phyloP scores from a whole-genome alignment of 2,797 vertebrate species.

The Cuculus canorus region DNA sequence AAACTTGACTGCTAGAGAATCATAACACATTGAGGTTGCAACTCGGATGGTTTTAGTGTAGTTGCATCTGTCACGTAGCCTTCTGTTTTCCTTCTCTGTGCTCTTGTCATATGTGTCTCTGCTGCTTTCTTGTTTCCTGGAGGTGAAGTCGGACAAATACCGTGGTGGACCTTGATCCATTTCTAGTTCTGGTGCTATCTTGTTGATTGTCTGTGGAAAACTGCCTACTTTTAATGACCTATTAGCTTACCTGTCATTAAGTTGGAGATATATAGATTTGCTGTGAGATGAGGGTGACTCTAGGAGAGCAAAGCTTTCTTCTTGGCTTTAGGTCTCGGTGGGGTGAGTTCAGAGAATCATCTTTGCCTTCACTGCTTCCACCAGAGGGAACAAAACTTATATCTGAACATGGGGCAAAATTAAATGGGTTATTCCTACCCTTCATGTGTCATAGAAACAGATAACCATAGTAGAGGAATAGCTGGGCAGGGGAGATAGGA shows the following conservation, averaged over 20 bases:
- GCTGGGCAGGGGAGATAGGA: not conserved
- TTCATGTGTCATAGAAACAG: not conserved
- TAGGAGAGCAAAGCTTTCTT: not conserved
- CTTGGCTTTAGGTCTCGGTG: not conserved
- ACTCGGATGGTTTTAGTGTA: not conserved
- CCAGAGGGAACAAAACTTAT: conserved; percentile 45
- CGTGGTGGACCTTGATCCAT: rapidly evolving
- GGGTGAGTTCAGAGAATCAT: not conserved
- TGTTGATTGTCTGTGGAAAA: not conserved
- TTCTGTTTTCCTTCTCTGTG: not conserved
- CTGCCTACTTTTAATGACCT: not conserved
- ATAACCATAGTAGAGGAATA: not conserved
- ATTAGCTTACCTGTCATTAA: not conserved
- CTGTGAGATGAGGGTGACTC: not conserved
- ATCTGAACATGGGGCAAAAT: not conserved
- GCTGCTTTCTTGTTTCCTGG: not conserved
- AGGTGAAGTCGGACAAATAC: not conserved
- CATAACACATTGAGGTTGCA: not conserved
- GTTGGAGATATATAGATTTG: not conserved
- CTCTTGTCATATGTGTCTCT: not conserved
- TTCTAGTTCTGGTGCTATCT: not conserved
- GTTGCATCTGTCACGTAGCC: not conserved
- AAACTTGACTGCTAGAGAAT: not conserved
- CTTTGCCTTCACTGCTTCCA: not conserved
- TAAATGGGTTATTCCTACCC: not conserved